Percentiles rank a stretch among this genome's conserved stretches.
Evolutionary conservation across 1,140 invertebrate genomes (phyloP).

Genomic region (Trichomalopsis sarcophagae): DNA sequence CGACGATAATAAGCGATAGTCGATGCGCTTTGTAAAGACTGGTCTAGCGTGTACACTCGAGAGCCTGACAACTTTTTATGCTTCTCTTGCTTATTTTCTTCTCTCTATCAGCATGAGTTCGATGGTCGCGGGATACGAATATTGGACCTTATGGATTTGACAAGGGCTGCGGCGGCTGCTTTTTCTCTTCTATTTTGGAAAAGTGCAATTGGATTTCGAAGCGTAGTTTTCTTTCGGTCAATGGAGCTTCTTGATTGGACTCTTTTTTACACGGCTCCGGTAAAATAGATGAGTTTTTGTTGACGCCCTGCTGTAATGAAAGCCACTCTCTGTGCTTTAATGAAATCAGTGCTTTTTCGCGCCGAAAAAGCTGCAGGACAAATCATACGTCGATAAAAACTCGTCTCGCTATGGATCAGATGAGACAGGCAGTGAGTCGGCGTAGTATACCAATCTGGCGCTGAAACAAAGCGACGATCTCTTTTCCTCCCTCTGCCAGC

Average conservation of each 20-base stretch:
- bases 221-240: not conserved
- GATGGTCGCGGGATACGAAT: too few relatives aligned
- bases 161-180: not conserved
- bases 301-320: not conserved
- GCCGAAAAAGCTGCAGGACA: too few relatives aligned
- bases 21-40: conserved; percentile 15
- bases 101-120: not conserved
- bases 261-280: not conserved
- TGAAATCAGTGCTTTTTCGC: too few relatives aligned
- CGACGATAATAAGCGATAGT: conserved; percentile 54
- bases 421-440: not conserved
- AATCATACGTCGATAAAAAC: not conserved
- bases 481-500: not conserved
- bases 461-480: not conserved
- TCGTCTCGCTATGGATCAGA: not conserved
- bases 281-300: conserved; percentile 4
- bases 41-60: too few relatives aligned
- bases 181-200: not conserved
- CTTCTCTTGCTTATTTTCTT: not conserved
- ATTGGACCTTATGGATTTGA: too few relatives aligned
- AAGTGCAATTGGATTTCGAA: not conserved
- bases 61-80: not conserved
- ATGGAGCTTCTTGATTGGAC: not conserved
- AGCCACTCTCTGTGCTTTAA: not conserved
- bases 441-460: not conserved